Conservation (phyloP, 2,797 vertebrate species). For the Gymnocypris eckloni region DNA sequence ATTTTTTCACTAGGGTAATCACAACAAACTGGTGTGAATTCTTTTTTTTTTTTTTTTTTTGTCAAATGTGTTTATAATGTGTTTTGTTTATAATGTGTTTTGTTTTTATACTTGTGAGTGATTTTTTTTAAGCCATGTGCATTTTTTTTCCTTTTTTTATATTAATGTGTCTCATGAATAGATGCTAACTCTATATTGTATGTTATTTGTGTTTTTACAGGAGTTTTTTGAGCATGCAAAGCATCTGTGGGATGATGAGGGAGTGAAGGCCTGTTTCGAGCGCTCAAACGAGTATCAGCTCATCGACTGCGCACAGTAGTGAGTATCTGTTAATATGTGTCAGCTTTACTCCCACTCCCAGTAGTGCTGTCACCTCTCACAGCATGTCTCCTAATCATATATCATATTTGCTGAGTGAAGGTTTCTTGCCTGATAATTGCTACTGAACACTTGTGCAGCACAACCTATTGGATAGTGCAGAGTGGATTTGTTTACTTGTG, state of each 20-base stretch:
- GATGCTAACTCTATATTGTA: background rate
- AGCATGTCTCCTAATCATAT: background rate
- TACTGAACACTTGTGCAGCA: background rate
- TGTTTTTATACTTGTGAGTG: too few relatives aligned
- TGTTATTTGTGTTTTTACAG: conserved; percentile 68
- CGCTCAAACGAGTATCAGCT: conserved; percentile 96
- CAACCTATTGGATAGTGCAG: background rate
- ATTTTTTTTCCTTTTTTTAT: background rate
- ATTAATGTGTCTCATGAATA: background rate
- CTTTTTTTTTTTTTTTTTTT: too few relatives aligned
- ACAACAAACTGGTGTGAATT: too few relatives aligned
- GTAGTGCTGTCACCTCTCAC: background rate
- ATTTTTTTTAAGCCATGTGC: background rate
- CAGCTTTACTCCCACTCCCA: background rate
- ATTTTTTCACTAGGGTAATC: too few relatives aligned
- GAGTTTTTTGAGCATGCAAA: conserved; percentile 96
- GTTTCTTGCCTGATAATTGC: background rate
- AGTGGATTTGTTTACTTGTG: background rate
- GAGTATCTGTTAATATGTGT: conserved; percentile 67
- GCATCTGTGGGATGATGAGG: conserved; percentile 94
- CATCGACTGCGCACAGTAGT: conserved; percentile 97
- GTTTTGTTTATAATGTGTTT: too few relatives aligned
- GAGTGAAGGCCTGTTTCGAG: conserved; percentile 92
- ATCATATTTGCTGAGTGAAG: background rate
- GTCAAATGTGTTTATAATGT: too few relatives aligned